A percentile compares a stretch with the other conserved stretches of the same genome.
phyloP scores from a whole-genome alignment of 2,113 vertebrate species.

The Oreochromis aureus region DNA sequence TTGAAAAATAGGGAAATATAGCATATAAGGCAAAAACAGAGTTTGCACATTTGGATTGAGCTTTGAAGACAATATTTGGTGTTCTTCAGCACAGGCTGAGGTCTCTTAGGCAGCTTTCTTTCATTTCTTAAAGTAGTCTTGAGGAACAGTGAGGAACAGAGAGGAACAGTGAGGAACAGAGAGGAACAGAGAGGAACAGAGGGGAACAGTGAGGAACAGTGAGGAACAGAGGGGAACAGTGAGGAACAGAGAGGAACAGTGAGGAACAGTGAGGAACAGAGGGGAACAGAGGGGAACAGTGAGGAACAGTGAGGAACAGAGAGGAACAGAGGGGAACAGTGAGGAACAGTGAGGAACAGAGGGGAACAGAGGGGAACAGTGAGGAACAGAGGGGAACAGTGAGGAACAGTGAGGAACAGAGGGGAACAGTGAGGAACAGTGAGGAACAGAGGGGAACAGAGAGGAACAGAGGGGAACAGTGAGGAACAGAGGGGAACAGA shows the following conservation, averaged over 20 bases:
- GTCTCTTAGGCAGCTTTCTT: background rate
- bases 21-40: background rate
- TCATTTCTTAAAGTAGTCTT: background rate
- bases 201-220: background rate
- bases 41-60: background rate
- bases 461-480: background rate
- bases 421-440: background rate
- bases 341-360: too few relatives aligned
- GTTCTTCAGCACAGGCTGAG: background rate
- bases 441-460: background rate
- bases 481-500: rapidly evolving
- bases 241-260: too few relatives aligned
- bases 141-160: background rate
- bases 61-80: background rate
- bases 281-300: too few relatives aligned
- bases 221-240: background rate
- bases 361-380: background rate
- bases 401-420: rapidly evolving
- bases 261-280: too few relatives aligned
- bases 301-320: too few relatives aligned
- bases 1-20: background rate
- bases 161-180: background rate
- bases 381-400: background rate
- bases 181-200: rapidly evolving
- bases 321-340: too few relatives aligned